Evolutionary conservation across 2,888 invertebrate genomes (phyloP).

Genomic region (Zygogramma bicolorata): DNA sequence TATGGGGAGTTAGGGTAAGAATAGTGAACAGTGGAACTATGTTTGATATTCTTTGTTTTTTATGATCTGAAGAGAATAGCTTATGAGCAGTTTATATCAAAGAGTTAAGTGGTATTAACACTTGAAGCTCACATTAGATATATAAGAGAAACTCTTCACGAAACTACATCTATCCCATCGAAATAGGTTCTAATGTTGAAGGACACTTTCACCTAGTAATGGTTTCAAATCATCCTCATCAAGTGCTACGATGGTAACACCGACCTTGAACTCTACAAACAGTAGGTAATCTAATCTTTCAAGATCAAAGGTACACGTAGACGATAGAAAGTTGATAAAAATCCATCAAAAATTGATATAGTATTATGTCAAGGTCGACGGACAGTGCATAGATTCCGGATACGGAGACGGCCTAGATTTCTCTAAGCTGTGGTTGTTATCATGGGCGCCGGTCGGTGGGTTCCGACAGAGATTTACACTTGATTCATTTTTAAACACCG

Average conservation of each 20-base stretch:
- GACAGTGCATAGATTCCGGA: constrained; percentile 53
- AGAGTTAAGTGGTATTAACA: too few relatives aligned
- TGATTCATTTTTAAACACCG: too few relatives aligned
- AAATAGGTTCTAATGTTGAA: neutral
- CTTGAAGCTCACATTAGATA: neutral
- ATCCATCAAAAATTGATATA: constrained; percentile 51
- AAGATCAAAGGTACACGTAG: constrained; percentile 22
- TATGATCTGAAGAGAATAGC: too few relatives aligned
- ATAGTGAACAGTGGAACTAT: too few relatives aligned
- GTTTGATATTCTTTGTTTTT: too few relatives aligned
- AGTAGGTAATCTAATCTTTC: constrained; percentile 6
- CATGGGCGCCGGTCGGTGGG: constrained; percentile 22
- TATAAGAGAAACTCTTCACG: neutral
- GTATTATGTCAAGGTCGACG: constrained; percentile 51
- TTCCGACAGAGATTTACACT: too few relatives aligned
- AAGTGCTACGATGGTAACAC: neutral
- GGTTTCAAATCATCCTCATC: neutral
- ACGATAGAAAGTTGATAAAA: constrained; percentile 51
- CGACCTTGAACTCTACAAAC: constrained; percentile 3
- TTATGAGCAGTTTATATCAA: too few relatives aligned
- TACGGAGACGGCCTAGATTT: constrained; percentile 52
- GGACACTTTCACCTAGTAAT: neutral
- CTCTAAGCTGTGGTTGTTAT: constrained; percentile 40
- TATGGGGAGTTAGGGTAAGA: too few relatives aligned
- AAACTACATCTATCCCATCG: neutral